phyloP scores from a whole-genome alignment of 2,888 invertebrate species.

The Embidobia sp. region DNA sequence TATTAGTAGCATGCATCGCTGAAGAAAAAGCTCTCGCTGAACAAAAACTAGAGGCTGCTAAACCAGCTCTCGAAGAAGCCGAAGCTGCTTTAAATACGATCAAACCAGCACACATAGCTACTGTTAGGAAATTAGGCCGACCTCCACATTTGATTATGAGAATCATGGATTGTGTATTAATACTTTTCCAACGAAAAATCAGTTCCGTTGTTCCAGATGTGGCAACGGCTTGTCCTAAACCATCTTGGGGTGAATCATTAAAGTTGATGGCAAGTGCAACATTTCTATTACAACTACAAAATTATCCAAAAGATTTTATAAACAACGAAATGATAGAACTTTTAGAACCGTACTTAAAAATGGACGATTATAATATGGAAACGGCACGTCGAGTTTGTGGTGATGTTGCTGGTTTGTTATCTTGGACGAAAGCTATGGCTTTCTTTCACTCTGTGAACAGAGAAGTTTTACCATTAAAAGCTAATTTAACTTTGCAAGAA shows the following conservation, averaged over 20 bases:
- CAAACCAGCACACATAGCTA: conserved; percentile 97
- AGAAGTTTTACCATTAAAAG: conserved; percentile 96
- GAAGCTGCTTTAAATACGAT: conserved; percentile 97
- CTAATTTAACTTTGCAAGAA: conserved; percentile 95
- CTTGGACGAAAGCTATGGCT: conserved; percentile 98
- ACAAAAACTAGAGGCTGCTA: conserved; percentile 96
- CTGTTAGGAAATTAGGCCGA: conserved; percentile 95
- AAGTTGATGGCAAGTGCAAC: conserved; percentile 99
- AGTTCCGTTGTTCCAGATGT: conserved; percentile 90
- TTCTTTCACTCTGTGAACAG: conserved; percentile 98
- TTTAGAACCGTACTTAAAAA: conserved; percentile 93
- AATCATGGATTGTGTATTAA: conserved; percentile 98
- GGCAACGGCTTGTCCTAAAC: conserved; percentile 92
- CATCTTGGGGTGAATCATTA: conserved; percentile 97
- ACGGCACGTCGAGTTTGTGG: conserved; percentile 97
- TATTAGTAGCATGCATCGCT: conserved; percentile 91
- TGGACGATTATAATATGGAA: conserved; percentile 99
- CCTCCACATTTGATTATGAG: conserved; percentile 98
- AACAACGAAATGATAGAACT: conserved; percentile 99
- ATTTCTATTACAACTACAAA: conserved; percentile 94
- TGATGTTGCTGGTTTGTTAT: conserved; percentile 96
- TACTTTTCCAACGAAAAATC: conserved; percentile 94
- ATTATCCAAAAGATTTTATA: conserved; percentile 97
- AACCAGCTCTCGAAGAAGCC: conserved; percentile 97
- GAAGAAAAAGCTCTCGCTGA: conserved; percentile 95